These are phyloP conservation scores for Andrena bucephala DNA, from an alignment of 2,888 invertebrate species.

Conservation along the genomic window DNA sequence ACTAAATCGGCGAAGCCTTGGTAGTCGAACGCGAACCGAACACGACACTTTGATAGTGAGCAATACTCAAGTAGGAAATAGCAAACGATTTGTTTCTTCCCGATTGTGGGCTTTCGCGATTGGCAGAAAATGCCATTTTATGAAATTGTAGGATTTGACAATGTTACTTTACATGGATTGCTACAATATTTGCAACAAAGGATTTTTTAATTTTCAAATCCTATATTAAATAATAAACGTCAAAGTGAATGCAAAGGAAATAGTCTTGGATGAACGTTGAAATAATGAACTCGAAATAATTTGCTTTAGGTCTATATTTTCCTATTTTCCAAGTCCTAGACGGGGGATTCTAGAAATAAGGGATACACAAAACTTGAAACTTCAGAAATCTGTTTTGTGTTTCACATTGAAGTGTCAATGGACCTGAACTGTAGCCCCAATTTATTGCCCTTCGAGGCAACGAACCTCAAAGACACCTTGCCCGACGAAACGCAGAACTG, in stretches of 20 bases:
- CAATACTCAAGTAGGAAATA: neutral
- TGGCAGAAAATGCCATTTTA: too few relatives aligned
- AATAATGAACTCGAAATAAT: too few relatives aligned
- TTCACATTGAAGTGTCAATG: conserved; percentile 12
- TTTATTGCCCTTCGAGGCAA: conserved; percentile 10
- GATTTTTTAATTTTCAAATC: neutral
- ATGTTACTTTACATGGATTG: neutral
- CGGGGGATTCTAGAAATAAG: too few relatives aligned
- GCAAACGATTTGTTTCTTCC: neutral
- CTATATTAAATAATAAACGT: neutral
- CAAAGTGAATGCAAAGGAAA: neutral
- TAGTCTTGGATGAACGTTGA: neutral
- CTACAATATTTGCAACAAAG: neutral
- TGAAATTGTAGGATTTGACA: neutral
- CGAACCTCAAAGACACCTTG: neutral
- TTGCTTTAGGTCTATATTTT: too few relatives aligned
- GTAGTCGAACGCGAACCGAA: neutral
- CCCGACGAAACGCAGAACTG: neutral
- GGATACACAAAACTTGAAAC: neutral
- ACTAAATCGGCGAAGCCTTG: too few relatives aligned
- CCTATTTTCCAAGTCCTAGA: too few relatives aligned
- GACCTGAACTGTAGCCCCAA: conserved; percentile 3
- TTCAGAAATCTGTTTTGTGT: conserved; percentile 6
- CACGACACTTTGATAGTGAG: neutral
- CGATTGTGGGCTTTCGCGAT: too few relatives aligned